Evolutionary conservation across 1,140 invertebrate genomes (phyloP).

Genomic region (Himalopsyche phryganea): DNA sequence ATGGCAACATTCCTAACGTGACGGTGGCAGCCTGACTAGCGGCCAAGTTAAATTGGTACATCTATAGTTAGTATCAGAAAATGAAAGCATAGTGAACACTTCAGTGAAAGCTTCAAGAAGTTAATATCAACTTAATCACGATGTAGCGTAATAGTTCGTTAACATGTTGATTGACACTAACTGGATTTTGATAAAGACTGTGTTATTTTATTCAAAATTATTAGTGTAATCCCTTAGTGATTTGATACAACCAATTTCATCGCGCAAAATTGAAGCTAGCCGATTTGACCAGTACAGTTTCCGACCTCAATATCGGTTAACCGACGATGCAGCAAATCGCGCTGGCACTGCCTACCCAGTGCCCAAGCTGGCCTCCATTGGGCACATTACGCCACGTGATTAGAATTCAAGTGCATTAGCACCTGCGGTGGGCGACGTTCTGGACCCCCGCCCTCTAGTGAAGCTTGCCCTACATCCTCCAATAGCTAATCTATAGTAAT

Average conservation of each 20-base stretch:
- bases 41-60: too few species aligned
- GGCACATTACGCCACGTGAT: conserved; percentile 17
- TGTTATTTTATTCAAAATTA: too few species aligned
- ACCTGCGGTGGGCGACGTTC: conserved; percentile 7
- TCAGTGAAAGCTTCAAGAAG: too few species aligned
- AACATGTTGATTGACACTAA: too few species aligned
- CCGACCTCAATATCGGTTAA: not conserved
- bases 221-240: too few species aligned
- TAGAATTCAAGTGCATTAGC: conserved; percentile 28
- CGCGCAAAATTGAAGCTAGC: not conserved
- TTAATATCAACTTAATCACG: too few species aligned
- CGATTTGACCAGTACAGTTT: not conserved
- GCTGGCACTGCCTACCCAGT: not conserved
- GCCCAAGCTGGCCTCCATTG: not conserved
- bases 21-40: too few species aligned
- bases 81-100: too few species aligned
- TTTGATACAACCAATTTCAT: not conserved
- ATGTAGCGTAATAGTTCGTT: too few species aligned
- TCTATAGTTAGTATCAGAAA: too few species aligned
- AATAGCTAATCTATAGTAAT: conserved; percentile 19
- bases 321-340: conserved; percentile 7
- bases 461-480: not conserved
- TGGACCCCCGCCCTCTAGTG: not conserved
- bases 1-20: too few species aligned
- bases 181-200: too few species aligned